Evolutionary conservation across 2,797 vertebrate genomes (phyloP).

Genomic region (Erethizon dorsatum): DNA sequence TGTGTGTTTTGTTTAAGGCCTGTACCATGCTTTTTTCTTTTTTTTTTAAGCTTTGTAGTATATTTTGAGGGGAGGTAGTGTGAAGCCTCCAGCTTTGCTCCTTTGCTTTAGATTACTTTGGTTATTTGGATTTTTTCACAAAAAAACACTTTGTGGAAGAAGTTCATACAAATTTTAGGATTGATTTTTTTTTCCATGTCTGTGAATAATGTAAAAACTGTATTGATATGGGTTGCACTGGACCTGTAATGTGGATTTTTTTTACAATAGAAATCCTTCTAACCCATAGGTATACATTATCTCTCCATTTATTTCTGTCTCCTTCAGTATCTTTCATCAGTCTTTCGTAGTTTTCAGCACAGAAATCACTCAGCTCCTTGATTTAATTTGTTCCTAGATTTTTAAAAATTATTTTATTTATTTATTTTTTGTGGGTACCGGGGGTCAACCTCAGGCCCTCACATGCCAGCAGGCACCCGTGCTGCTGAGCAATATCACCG

Average conservation of each 20-base stretch:
- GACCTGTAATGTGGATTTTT: neutral
- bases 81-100: neutral
- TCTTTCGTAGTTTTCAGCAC: neutral
- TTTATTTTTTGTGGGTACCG: too few species aligned
- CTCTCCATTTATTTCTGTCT: neutral
- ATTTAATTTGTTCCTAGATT: neutral
- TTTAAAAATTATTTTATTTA: neutral
- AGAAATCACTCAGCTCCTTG: neutral
- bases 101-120: neutral
- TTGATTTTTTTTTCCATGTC: neutral
- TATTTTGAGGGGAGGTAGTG: neutral
- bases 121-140: neutral
- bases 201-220: neutral
- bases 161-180: neutral
- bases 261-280: neutral
- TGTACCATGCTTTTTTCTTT: neutral
- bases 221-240: neutral
- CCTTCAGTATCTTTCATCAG: neutral
- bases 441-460: too few species aligned
- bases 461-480: too few species aligned
- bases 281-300: too few species aligned
- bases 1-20: neutral
- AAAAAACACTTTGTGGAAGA: neutral
- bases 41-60: neutral
- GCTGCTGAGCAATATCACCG: too few species aligned